Base-by-base conservation (phyloP, 2,888 invertebrate genomes). In the Salticus scenicus region DNA sequence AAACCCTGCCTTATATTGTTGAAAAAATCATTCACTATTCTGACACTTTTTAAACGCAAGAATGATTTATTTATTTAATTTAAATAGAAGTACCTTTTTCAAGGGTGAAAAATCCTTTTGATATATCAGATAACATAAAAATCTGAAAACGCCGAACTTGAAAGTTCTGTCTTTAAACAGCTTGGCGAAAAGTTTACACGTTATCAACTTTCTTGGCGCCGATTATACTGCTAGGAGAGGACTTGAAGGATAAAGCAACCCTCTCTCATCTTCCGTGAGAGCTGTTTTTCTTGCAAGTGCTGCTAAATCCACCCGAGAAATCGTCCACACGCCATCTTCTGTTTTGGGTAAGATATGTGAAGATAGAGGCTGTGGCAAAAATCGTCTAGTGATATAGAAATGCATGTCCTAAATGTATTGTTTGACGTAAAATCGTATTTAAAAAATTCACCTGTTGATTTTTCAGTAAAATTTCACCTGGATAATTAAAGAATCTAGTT, bases 271-370 rank as follows among this genome's bases (percentile, higher is more conserved):
- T 20, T 57, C 57, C 24, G 57, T 12, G 57, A 57, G 33, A 17
- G 37, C 33, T 66, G 67, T 80, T 80, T 78, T 80, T 80, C 79
- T 51, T 64, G 66, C 30, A 42, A 67, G 37, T 51, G 37, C 73
- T 66, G 57, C 64, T 51, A 42, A 57, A 51, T 42, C 24, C 57
- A 24, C 66, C 37, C 63, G 79, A 80, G 73, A 80, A 73, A 37
- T 17, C 42, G 37, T 17, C 70, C 70, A 42, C 31, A 28, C 47
- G 33, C n/a, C 31, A 67, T 1, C 57, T 24, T 57, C 57, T 24
- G 20, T 63, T 78, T 1, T 20, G 77, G 79, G 73, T 80, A 80
- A 80, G 79, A 27, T 28, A 70, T 71, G 42, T 67, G 42, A 27
- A 7, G n/a, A 47, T 47, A n/a, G 10, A n/a, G 57, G 24, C 57